Evolutionary conservation across 2,797 vertebrate species (phyloP), one percentile per base, ranked within the genome.

Genomic region (Thripadectes ignobilis): DNA sequence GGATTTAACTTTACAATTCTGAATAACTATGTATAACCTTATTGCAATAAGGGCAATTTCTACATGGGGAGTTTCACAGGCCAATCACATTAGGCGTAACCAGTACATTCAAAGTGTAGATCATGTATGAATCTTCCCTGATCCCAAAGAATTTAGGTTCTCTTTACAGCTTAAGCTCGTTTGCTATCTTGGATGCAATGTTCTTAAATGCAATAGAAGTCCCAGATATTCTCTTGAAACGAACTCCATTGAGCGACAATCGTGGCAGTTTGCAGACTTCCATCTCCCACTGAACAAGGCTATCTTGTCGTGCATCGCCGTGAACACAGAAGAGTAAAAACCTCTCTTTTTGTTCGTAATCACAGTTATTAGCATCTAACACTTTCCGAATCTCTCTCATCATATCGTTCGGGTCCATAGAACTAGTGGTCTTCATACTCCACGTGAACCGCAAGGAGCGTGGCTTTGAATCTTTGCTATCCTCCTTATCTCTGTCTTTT

Each of bases 381-480:
- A 99, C 99, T 96, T 99, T 99, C 29, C 99, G 98, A 97, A 99
- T 99, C 97, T 99, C 99, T 91, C 98, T 98, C 99, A 99, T 99
- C 99, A 99, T 99, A 96, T 99, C 99, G 0, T 98, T 98, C 1
- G 99, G 99, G 98, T 99, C 99, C 99, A 99, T 99, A 58, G 99
- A 99, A 62, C 99, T 99, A 6, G 99, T 99, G 97, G 99, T 99
- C 98, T 99, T 99, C 99, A 99, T 99, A 91, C 99, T 99, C 99
- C 99, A 99, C 0, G 99, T 99, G 97, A 99, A 99, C 61, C 99
- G 98, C 78, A 98, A 82, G 62, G 98, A 98, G 26, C 99, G 98
- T 3, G 99, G 99, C 97, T 99, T 99, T 5, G 99, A 98, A 97
- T 99, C 99, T 71, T 99, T 99, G 14, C 88, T 84, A 23, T 98